phyloP scores from a whole-genome alignment of 2,888 invertebrate genomes.

The Junonia oenone region DNA sequence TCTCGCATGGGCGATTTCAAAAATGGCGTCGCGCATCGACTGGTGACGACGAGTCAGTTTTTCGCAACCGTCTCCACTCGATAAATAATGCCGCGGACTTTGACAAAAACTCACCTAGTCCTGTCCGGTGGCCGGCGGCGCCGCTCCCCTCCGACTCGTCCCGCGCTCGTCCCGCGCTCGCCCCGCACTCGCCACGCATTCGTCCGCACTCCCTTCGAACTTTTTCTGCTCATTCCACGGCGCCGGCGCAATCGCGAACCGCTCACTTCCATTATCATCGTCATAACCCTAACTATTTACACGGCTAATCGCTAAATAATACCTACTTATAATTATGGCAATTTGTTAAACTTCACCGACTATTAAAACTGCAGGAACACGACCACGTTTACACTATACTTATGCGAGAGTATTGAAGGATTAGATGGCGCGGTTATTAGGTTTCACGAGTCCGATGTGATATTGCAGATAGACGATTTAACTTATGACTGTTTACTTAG shows the following conservation, averaged over 20 bases:
- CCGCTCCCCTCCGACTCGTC: conserved; percentile 47
- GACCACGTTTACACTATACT: conserved; percentile 78
- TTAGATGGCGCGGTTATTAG: conserved; percentile 70
- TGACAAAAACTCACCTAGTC: conserved; percentile 80
- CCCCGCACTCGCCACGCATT: conserved; percentile 38
- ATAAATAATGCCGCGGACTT: conserved; percentile 78
- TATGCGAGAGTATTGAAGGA: conserved; percentile 76
- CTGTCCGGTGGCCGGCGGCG: conserved; percentile 73
- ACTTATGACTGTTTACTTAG: conserved; percentile 76
- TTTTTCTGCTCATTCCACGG: conserved; percentile 73
- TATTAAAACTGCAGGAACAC: conserved; percentile 79
- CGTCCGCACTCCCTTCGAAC: conserved; percentile 46
- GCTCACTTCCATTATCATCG: conserved; percentile 62
- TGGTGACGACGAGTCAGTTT: conserved; percentile 72
- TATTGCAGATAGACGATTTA: conserved; percentile 64
- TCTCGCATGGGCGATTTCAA: conserved; percentile 65
- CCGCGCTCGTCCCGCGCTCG: conserved; percentile 36
- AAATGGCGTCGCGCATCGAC: conserved; percentile 66
- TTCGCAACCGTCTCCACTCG: conserved; percentile 78
- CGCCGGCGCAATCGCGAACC: conserved; percentile 64
- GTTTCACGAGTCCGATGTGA: conserved; percentile 58
- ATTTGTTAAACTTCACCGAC: conserved; percentile 79
- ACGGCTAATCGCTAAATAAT: conserved; percentile 72
- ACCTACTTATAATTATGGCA: conserved; percentile 80
- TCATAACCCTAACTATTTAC: conserved; percentile 74